These are phyloP conservation scores for Neostethus bicornis DNA, from an alignment of 2,797 vertebrate genomes.

Conservation along the genomic window DNA sequence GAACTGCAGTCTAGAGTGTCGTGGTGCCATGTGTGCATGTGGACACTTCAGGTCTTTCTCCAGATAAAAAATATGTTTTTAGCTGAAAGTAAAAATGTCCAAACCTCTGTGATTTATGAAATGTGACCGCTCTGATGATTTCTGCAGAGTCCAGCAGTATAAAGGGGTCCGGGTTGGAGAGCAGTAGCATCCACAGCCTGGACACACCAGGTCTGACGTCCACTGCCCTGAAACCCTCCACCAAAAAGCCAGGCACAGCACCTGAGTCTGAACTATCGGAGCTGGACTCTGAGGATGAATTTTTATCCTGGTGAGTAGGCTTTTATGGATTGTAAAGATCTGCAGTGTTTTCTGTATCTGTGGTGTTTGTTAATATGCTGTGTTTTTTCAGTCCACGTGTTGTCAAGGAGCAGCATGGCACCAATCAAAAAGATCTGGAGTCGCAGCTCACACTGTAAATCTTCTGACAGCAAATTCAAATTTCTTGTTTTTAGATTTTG, in stretches of 20 bases:
- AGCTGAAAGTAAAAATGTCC: too few relatives aligned
- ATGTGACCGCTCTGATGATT: too few relatives aligned
- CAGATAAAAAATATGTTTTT: too few relatives aligned
- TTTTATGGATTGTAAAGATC: constrained; percentile 4
- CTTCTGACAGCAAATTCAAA: too few relatives aligned
- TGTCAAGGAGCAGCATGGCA: too few relatives aligned
- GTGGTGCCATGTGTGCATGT: too few relatives aligned
- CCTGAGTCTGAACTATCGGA: constrained; percentile 33
- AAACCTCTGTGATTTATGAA: too few relatives aligned
- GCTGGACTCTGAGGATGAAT: constrained; percentile 67
- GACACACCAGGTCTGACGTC: constrained; percentile 81
- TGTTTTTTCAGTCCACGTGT: too few relatives aligned
- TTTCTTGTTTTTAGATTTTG: too few relatives aligned
- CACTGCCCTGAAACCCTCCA: constrained; percentile 61
- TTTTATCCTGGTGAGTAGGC: constrained; percentile 57
- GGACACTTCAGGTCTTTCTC: too few relatives aligned
- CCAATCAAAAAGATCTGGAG: constrained; percentile 54
- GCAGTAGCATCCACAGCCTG: constrained; percentile 62
- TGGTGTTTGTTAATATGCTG: too few relatives aligned
- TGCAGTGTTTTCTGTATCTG: constrained; percentile 11
- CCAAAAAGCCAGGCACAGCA: background rate
- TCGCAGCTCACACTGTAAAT: constrained; percentile 74
- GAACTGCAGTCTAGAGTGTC: too few relatives aligned
- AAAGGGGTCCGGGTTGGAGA: constrained; percentile 44
- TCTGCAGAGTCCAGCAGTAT: constrained; percentile 24